Evolutionary conservation across 2,113 vertebrate species (phyloP).

Genomic region (Elephantulus edwardii): DNA sequence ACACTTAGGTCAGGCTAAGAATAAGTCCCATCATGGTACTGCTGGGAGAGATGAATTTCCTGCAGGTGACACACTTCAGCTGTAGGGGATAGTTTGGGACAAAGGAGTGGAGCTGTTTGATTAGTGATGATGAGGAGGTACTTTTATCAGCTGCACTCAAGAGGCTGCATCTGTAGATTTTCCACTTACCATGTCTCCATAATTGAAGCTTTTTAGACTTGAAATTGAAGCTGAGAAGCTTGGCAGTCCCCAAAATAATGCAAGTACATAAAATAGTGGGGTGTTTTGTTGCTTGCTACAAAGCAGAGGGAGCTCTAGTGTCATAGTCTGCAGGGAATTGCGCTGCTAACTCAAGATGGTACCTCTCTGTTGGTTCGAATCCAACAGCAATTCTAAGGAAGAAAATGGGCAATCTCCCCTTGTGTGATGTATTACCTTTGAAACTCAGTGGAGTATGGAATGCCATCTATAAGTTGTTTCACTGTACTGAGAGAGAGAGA

Average conservation of each 20-base stretch:
- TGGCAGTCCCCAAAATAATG: not conserved
- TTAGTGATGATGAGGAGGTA: not conserved
- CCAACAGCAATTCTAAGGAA: no score
- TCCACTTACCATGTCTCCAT: not conserved
- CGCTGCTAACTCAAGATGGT: no score
- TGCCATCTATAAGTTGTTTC: no score
- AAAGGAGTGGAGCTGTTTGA: not conserved
- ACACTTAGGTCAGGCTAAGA: not conserved
- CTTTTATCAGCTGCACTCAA: not conserved
- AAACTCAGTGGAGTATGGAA: no score
- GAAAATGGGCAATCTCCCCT: no score
- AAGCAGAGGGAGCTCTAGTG: no score
- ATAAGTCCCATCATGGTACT: not conserved
- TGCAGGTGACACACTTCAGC: conserved; percentile 50
- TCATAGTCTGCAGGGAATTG: no score
- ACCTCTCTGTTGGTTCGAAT: no score
- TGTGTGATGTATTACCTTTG: no score
- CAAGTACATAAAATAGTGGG: not conserved
- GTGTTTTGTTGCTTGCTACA: not conserved
- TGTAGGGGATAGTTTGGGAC: not conserved
- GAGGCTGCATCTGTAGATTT: conserved; percentile 4
- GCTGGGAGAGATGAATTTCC: not conserved
- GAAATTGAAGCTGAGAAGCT: conserved; percentile 11
- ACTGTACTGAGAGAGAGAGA: no score
- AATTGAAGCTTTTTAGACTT: conserved; percentile 19